phyloP scores from a whole-genome alignment of 2,888 invertebrate genomes.

The Griposia aprilina region DNA sequence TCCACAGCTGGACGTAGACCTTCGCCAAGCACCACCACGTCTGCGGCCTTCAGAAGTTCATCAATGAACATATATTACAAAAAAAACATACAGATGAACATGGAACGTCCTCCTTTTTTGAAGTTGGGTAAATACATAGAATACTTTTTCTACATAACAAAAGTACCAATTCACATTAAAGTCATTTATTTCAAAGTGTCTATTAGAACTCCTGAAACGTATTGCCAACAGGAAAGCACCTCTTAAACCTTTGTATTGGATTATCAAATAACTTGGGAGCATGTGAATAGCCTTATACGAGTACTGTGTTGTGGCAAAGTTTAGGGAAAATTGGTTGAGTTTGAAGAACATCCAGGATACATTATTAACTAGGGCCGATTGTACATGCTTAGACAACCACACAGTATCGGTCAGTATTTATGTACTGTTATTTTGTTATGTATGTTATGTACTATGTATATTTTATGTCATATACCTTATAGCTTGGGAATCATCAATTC shows the following conservation, averaged over 20 bases:
- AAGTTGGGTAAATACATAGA: too few relatives aligned
- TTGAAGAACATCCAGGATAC: constrained; percentile 26
- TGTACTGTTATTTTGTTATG: too few relatives aligned
- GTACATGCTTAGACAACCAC: not conserved
- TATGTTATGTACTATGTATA: too few relatives aligned
- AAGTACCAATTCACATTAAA: not conserved
- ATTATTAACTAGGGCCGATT: constrained; percentile 12
- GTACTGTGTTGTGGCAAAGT: constrained; percentile 39
- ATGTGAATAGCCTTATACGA: constrained; percentile 40
- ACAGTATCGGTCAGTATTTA: not conserved
- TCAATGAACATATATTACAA: too few relatives aligned
- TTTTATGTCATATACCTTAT: not conserved
- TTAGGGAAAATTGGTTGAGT: constrained; percentile 34
- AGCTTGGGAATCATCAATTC: not conserved
- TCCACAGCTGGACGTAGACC: too few relatives aligned
- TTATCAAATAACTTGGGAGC: constrained; percentile 37
- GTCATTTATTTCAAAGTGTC: not conserved
- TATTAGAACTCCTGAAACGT: not conserved
- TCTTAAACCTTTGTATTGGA: constrained; percentile 27
- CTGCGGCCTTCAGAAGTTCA: too few relatives aligned
- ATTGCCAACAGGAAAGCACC: constrained; percentile 8
- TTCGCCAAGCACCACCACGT: too few relatives aligned
- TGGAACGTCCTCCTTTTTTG: too few relatives aligned
- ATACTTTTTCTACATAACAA: too few relatives aligned
- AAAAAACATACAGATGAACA: too few relatives aligned